phyloP scores from a whole-genome alignment of 2,113 vertebrate genomes.

The Mionectes macconnelli region DNA sequence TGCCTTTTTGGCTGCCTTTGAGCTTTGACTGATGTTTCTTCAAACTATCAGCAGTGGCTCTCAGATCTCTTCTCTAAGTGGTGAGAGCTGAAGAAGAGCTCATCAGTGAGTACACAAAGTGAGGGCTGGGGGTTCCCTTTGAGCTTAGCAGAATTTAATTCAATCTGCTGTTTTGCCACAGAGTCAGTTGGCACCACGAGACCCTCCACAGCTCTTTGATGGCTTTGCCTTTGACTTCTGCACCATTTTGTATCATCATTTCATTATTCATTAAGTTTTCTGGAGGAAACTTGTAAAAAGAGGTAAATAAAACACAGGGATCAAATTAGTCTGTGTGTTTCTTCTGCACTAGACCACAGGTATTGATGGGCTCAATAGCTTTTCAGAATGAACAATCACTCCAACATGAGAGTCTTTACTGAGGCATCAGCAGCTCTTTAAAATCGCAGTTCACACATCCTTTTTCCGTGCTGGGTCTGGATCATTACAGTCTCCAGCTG shows the following conservation, averaged over 20 bases:
- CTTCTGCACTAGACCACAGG: neutral
- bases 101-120: neutral
- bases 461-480: neutral
- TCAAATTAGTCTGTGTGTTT: neutral
- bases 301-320: neutral
- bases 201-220: neutral
- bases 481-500: slow-evolving; percentile 1
- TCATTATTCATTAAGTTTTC: neutral
- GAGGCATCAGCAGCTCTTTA: neutral
- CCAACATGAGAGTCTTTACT: neutral
- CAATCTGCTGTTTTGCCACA: neutral
- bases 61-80: slow-evolving; percentile 37
- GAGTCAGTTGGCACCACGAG: neutral
- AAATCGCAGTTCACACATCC: neutral
- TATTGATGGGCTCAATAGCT: slow-evolving; percentile 1
- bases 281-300: neutral
- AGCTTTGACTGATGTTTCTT: slow-evolving; percentile 50
- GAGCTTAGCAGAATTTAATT: slow-evolving; percentile 1
- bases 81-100: slow-evolving; percentile 37
- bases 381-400: slow-evolving; percentile 17
- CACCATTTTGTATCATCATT: neutral
- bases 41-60: slow-evolving; percentile 31
- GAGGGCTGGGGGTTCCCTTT: neutral
- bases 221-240: neutral
- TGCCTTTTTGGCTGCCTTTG: slow-evolving; percentile 12